These are phyloP conservation scores for Nomada fabriciana DNA, from an alignment of 2,888 invertebrate genomes.

Conservation along the genomic window DNA sequence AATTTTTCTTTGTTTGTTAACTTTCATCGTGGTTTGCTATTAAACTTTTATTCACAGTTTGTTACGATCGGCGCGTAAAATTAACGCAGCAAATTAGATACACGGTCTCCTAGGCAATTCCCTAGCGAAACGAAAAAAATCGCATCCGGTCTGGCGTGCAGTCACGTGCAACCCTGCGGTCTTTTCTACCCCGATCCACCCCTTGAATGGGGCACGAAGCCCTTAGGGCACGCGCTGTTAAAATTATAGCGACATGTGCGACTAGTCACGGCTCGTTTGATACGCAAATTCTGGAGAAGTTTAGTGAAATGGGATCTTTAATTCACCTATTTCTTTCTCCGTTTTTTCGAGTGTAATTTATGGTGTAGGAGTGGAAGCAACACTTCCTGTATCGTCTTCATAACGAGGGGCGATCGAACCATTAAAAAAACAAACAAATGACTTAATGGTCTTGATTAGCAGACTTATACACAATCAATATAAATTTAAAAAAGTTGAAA, in stretches of 20 bases:
- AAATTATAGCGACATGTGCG: constrained; percentile 72
- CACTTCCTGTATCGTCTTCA: neutral
- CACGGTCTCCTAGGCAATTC: constrained; percentile 50
- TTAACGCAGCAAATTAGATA: constrained; percentile 27
- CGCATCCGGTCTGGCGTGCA: constrained; percentile 51
- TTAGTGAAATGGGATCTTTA: constrained; percentile 61
- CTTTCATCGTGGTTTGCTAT: neutral
- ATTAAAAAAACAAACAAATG: neutral
- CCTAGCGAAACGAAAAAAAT: constrained; percentile 58
- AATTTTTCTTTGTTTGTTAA: neutral
- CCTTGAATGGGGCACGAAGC: constrained; percentile 36
- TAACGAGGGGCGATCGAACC: neutral
- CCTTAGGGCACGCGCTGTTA: constrained; percentile 60
- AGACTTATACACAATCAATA: constrained; percentile 1
- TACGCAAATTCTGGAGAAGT: constrained; percentile 60
- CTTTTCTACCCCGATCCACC: constrained; percentile 44
- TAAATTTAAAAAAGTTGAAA: too few relatives aligned
- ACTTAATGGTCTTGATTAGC: neutral
- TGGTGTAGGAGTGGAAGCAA: neutral
- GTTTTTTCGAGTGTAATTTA: too few relatives aligned
- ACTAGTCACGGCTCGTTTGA: constrained; percentile 67
- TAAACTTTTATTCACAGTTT: constrained; percentile 2
- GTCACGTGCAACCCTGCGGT: constrained; percentile 53
- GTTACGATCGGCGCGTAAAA: constrained; percentile 17
- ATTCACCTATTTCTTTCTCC: constrained; percentile 42